A percentile compares a stretch with the other conserved stretches of the same genome.
phyloP scores from a whole-genome alignment of 2,113 vertebrate genomes.

The Phoenicopterus ruber region DNA sequence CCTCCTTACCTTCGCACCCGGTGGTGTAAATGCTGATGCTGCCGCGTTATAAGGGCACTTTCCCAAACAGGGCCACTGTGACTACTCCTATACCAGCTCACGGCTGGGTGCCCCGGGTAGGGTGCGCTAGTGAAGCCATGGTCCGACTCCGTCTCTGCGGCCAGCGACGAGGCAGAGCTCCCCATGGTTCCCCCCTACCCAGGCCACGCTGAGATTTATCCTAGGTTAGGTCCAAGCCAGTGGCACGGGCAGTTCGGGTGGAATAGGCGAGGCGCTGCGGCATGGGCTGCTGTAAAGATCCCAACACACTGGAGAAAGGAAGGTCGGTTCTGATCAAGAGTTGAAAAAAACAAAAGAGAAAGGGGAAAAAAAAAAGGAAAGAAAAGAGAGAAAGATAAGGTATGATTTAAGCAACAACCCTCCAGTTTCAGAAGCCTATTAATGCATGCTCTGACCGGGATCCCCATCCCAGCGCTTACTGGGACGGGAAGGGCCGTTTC shows the following conservation, averaged over 20 bases:
- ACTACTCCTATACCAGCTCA: constrained; percentile 89
- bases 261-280: constrained; percentile 26
- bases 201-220: constrained; percentile 51
- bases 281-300: constrained; percentile 67
- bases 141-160: constrained; percentile 92
- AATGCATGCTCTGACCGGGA: neutral
- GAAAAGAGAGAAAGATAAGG: constrained; percentile 70
- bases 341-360: neutral
- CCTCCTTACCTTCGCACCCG: constrained; percentile 89
- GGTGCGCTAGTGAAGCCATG: constrained; percentile 85
- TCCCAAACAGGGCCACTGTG: constrained; percentile 87
- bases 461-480: neutral
- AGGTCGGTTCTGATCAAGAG: constrained; percentile 58
- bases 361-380: neutral
- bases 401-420: constrained; percentile 31
- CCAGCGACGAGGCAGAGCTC: constrained; percentile 94
- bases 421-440: neutral
- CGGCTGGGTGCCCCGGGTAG: constrained; percentile 81
- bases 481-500: neutral
- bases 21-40: constrained; percentile 79
- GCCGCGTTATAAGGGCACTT: constrained; percentile 83
- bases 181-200: constrained; percentile 82
- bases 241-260: constrained; percentile 29
- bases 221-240: constrained; percentile 71
- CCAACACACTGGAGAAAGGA: constrained; percentile 59